These are phyloP conservation scores for Nesometra sesokonis DNA, from an alignment of 35 echinoderm and acorn worm genomes.

Conservation along the genomic window DNA sequence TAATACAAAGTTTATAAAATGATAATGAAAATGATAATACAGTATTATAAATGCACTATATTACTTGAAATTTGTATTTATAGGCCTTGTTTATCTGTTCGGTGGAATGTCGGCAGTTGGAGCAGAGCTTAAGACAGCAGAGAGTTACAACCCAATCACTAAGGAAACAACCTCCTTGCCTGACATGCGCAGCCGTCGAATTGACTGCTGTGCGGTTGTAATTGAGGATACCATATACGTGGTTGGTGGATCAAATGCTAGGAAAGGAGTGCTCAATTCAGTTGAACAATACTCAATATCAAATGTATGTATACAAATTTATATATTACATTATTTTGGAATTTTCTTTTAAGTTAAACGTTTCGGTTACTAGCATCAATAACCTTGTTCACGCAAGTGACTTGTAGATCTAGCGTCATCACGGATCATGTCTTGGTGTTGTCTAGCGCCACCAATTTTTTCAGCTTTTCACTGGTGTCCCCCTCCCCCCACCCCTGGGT, in stretches of 20 bases:
- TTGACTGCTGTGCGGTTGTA: slow-evolving; percentile 39
- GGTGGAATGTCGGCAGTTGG: slow-evolving; percentile 52
- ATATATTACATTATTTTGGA: neutral
- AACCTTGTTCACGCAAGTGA: too few relatives aligned
- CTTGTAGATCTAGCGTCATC: too few relatives aligned
- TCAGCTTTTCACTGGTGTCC: too few relatives aligned
- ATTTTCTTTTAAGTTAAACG: neutral
- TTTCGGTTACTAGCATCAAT: too few relatives aligned
- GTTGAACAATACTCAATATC: slow-evolving; percentile 67
- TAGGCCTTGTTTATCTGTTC: slow-evolving; percentile 69
- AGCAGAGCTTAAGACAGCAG: slow-evolving; percentile 43
- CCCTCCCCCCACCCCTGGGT: too few relatives aligned
- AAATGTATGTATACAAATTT: slow-evolving; percentile 25
- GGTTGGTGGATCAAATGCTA: slow-evolving; percentile 61
- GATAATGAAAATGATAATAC: too few relatives aligned
- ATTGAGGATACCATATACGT: slow-evolving; percentile 61
- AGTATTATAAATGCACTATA: too few relatives aligned
- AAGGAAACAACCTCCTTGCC: slow-evolving; percentile 67
- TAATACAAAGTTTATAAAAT: too few relatives aligned
- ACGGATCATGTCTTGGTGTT: too few relatives aligned
- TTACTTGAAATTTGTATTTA: too few relatives aligned
- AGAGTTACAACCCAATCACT: slow-evolving; percentile 88
- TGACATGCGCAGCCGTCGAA: slow-evolving; percentile 58
- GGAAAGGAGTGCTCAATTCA: slow-evolving; percentile 44
- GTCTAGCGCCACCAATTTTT: too few relatives aligned